These are phyloP conservation scores for Maniola jurtina DNA, from an alignment of 1,140 invertebrate genomes.

Conservation along the genomic window DNA sequence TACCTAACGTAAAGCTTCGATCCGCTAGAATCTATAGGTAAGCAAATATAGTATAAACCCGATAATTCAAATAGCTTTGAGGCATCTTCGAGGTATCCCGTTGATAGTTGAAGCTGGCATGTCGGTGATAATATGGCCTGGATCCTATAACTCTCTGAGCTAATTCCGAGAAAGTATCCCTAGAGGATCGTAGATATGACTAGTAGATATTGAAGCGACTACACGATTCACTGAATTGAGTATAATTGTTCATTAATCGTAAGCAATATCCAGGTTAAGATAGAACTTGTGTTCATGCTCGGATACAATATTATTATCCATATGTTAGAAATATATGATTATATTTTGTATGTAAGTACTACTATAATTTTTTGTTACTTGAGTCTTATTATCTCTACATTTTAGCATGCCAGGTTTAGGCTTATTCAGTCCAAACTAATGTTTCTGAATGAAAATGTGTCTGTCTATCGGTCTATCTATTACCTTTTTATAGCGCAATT, in stretches of 20 bases:
- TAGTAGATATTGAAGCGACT: slow-evolving; percentile 11
- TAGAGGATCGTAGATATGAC: slow-evolving; percentile 14
- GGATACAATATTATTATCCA: neutral
- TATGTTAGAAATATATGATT: no score
- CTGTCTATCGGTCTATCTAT: no score
- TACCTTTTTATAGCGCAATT: no score
- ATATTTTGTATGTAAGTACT: no score
- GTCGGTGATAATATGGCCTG: slow-evolving; percentile 14
- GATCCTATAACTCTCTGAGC: slow-evolving; percentile 10
- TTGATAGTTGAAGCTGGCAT: neutral
- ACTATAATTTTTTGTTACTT: no score
- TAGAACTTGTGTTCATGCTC: slow-evolving; percentile 2
- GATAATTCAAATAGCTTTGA: neutral
- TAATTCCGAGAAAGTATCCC: slow-evolving; percentile 14
- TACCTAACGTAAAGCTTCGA: no score
- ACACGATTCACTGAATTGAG: slow-evolving; percentile 7
- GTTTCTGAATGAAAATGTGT: no score
- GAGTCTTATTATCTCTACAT: no score
- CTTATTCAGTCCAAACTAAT: no score
- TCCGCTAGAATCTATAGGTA: no score
- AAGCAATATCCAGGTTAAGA: slow-evolving; percentile 6
- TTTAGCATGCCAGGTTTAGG: no score
- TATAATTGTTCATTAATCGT: slow-evolving; percentile 7
- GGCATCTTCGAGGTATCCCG: slow-evolving; percentile 1
- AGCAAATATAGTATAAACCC: neutral